A percentile compares a stretch with the other conserved stretches of the same genome.
Conservation (phyloP, 2,113 vertebrate genomes). For the Anguilla japonica region DNA sequence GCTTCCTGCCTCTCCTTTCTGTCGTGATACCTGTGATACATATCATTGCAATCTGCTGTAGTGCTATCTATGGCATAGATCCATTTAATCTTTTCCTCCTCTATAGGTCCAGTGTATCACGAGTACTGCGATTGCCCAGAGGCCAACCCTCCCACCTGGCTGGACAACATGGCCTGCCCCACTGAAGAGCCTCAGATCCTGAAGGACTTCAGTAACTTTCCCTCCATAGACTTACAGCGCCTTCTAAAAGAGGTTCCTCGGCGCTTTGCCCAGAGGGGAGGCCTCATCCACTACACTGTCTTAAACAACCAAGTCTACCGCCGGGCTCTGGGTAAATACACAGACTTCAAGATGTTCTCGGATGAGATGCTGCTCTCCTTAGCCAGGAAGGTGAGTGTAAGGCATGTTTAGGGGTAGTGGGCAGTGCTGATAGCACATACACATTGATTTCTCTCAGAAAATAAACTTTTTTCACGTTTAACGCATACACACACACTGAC, state of each 20-base stretch:
- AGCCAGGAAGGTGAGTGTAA: slow-evolving; percentile 78
- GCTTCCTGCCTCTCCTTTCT: not conserved
- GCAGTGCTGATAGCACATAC: not conserved
- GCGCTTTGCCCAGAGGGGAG: slow-evolving; percentile 78
- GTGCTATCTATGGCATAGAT: not conserved
- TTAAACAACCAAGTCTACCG: slow-evolving; percentile 79
- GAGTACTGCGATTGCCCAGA: slow-evolving; percentile 88
- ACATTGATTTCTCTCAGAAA: not conserved
- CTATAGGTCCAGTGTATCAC: slow-evolving; percentile 83
- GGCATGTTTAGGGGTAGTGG: not conserved
- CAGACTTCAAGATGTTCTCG: slow-evolving; percentile 97
- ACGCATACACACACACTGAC: too few species aligned
- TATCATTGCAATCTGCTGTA: not conserved
- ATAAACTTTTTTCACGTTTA: not conserved
- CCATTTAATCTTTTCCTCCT: not conserved
- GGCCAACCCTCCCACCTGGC: slow-evolving; percentile 71
- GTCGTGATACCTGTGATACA: not conserved
- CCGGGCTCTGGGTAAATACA: slow-evolving; percentile 86
- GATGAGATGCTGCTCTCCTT: slow-evolving; percentile 90
- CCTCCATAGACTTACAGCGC: slow-evolving; percentile 76
- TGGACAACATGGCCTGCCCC: slow-evolving; percentile 75
- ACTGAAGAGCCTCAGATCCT: slow-evolving; percentile 75
- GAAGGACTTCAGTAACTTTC: slow-evolving; percentile 80
- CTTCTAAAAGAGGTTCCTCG: slow-evolving; percentile 80
- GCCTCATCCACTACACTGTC: slow-evolving; percentile 86